These are phyloP conservation scores for Lagocephalus sceleratus DNA, from an alignment of 2,797 vertebrate species.

Conservation along the genomic window DNA sequence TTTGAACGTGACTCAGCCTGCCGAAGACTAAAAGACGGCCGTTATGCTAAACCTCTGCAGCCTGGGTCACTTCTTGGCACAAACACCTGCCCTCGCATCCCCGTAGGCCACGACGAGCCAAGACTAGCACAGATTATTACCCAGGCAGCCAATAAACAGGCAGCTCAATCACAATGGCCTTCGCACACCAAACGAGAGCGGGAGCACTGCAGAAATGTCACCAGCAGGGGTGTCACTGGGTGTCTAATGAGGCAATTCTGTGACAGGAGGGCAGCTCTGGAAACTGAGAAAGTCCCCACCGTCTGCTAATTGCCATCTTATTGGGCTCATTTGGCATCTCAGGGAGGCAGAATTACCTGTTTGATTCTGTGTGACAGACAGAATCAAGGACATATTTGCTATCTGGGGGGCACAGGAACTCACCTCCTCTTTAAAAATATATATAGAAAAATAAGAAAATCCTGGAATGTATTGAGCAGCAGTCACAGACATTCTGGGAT, in stretches of 20 bases:
- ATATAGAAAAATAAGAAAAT: background rate
- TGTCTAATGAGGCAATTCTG: conserved; percentile 66
- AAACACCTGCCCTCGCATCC: conserved; percentile 2
- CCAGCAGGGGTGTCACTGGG: conserved; percentile 54
- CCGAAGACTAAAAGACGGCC: conserved; percentile 1
- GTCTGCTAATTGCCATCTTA: conserved; percentile 68
- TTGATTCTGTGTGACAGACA: conserved; percentile 30
- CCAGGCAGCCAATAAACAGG: conserved; percentile 16
- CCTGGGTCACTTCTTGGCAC: conserved; percentile 2
- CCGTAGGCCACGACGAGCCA: conserved; percentile 14
- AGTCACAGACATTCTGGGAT: background rate
- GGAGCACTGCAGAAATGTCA: conserved; percentile 52
- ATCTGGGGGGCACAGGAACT: conserved; percentile 1
- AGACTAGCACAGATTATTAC: conserved; percentile 24
- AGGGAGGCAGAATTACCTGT: conserved; percentile 24
- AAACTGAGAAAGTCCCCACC: conserved; percentile 32
- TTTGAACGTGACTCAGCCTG: conserved; percentile 4
- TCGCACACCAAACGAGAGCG: conserved; percentile 43
- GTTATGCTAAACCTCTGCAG: conserved; percentile 11
- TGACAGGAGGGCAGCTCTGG: conserved; percentile 41
- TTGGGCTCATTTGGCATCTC: conserved; percentile 53
- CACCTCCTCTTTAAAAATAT: too few species aligned
- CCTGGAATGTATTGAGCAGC: background rate
- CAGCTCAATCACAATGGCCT: conserved; percentile 32
- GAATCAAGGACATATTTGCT: conserved; percentile 24